These are phyloP conservation scores for Phyllostomus hastatus DNA, from an alignment of 2,113 vertebrate genomes.

Conservation along the genomic window DNA sequence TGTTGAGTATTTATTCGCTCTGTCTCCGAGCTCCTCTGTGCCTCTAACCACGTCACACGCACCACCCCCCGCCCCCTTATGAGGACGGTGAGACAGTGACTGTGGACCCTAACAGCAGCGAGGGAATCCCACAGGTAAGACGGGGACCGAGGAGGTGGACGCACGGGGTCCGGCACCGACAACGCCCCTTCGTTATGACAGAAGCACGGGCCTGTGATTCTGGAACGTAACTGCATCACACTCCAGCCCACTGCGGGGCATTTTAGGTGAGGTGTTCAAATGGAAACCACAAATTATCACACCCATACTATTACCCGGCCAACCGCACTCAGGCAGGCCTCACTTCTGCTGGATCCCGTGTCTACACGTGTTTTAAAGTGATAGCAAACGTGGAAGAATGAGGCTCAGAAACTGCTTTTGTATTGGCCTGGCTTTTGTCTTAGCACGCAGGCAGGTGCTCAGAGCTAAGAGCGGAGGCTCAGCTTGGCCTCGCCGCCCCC, in stretches of 20 bases:
- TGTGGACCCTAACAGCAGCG: background rate
- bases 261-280: no score
- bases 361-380: background rate
- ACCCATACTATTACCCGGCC: no score
- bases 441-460: background rate
- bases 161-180: no score
- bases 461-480: background rate
- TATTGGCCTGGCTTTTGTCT: background rate
- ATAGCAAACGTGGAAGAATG: background rate
- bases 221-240: no score
- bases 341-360: no score
- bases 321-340: no score
- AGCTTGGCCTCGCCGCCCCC: background rate
- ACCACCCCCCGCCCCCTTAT: background rate
- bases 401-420: background rate
- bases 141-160: background rate
- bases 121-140: background rate
- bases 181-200: no score
- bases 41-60: background rate
- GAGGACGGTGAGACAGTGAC: background rate
- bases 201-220: no score
- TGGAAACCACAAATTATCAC: no score
- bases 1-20: background rate
- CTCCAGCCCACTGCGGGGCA: no score
- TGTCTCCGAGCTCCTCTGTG: background rate